These are phyloP conservation scores for Gadopsis marmoratus DNA, from an alignment of 2,797 vertebrate species.

Conservation along the genomic window DNA sequence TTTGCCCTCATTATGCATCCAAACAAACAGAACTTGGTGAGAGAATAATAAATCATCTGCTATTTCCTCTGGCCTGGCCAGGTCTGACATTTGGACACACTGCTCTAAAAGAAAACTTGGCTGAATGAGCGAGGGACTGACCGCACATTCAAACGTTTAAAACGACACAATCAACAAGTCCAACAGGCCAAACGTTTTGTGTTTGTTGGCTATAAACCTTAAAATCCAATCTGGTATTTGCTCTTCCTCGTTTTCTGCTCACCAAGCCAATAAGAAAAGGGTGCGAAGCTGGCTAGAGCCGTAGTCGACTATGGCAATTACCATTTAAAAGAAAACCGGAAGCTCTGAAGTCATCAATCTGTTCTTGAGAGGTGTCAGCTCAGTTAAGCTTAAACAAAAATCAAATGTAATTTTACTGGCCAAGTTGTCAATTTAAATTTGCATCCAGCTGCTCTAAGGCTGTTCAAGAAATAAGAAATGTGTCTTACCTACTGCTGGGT, in stretches of 20 bases:
- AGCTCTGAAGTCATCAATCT: background rate
- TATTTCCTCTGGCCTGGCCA: slow-evolving; percentile 35
- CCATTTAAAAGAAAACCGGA: background rate
- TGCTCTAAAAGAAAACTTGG: slow-evolving; percentile 26
- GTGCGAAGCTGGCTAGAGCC: background rate
- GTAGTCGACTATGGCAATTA: background rate
- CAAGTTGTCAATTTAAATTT: background rate
- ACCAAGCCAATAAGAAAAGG: background rate
- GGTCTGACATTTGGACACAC: slow-evolving; percentile 34
- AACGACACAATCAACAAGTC: background rate
- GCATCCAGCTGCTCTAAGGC: background rate
- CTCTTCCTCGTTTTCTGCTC: background rate
- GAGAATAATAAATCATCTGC: slow-evolving; percentile 47
- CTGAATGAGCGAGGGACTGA: slow-evolving; percentile 2
- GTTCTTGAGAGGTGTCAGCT: background rate
- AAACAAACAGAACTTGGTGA: slow-evolving; percentile 43
- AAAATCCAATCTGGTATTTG: background rate
- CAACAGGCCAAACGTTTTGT: background rate
- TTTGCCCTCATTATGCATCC: slow-evolving; percentile 51
- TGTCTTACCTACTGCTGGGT: background rate
- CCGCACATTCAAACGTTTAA: background rate
- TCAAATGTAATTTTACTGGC: background rate
- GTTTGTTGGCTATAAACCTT: background rate
- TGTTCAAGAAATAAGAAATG: background rate
- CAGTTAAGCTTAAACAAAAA: background rate